These are phyloP conservation scores for Epinotia ramella DNA, from an alignment of 2,888 invertebrate species.

Conservation along the genomic window DNA sequence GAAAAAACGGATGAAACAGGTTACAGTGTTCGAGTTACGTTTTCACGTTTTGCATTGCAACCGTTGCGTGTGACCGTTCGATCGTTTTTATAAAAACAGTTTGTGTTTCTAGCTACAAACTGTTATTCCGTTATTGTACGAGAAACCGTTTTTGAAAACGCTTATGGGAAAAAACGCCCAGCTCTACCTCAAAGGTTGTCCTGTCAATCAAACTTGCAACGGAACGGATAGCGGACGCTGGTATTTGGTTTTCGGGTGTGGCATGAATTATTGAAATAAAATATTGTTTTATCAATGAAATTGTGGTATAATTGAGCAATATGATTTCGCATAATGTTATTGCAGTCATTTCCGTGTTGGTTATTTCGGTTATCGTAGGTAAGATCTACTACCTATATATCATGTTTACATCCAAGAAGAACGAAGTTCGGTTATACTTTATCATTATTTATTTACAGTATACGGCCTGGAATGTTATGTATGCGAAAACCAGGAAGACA, in stretches of 20 bases:
- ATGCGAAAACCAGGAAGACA: conserved; percentile 96
- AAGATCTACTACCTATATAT: conserved; percentile 12
- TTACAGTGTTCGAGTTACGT: too few species aligned
- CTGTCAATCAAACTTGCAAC: conserved; percentile 18
- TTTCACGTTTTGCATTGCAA: too few species aligned
- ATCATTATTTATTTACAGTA: conserved; percentile 74
- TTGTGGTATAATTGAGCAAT: conserved; percentile 10
- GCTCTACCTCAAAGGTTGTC: too few species aligned
- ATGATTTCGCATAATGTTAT: conserved; percentile 33
- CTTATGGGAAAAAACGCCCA: too few species aligned
- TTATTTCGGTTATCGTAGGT: conserved; percentile 38
- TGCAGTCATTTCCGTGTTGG: conserved; percentile 19
- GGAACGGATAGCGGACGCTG: neutral
- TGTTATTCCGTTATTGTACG: too few species aligned
- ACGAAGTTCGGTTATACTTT: conserved; percentile 3
- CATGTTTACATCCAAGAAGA: neutral
- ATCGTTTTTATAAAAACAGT: too few species aligned
- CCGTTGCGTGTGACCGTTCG: too few species aligned
- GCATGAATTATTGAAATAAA: conserved; percentile 34
- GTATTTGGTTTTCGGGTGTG: conserved; percentile 37
- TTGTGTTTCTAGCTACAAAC: too few species aligned
- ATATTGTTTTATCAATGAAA: conserved; percentile 4
- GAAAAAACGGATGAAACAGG: too few species aligned
- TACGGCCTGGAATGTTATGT: conserved; percentile 96
- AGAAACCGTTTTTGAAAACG: too few species aligned